phyloP scores from a whole-genome alignment of 2,113 vertebrate genomes.

The Semnornis frantzii region DNA sequence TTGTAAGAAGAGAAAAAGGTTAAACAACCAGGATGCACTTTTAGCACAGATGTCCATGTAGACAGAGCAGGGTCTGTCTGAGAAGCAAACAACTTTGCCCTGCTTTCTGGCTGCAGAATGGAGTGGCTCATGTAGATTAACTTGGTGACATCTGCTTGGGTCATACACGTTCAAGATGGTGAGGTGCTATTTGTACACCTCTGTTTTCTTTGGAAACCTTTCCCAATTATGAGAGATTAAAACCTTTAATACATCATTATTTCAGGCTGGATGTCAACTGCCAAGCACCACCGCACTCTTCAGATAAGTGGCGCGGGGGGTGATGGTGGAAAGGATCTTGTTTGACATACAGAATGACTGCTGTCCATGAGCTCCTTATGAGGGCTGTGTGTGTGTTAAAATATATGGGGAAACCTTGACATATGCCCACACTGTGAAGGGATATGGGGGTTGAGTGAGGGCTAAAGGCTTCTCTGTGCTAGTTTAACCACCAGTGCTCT shows the following conservation, averaged over 20 bases:
- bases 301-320: not conserved
- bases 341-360: not conserved
- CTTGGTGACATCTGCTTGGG: slow-evolving; percentile 45
- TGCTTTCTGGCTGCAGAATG: not conserved
- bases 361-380: not conserved
- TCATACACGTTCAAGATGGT: not conserved
- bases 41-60: not conserved
- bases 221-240: not conserved
- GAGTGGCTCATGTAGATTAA: not conserved
- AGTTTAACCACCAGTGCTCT: accelerated
- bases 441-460: accelerated
- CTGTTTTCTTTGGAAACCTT: not conserved
- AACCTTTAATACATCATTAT: not conserved
- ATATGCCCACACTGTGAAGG: accelerated
- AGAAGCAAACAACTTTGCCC: not conserved
- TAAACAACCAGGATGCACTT: accelerated
- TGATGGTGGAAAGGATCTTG: too few species aligned
- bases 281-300: not conserved
- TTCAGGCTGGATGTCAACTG: not conserved
- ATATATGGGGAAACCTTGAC: not conserved
- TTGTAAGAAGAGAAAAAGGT: not conserved
- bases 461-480: not conserved
- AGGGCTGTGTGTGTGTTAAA: not conserved
- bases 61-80: not conserved
- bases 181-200: not conserved